A percentile compares a stretch with the other conserved stretches of the same genome.
phyloP scores from a whole-genome alignment of 2,888 invertebrate species.

The Drosophila suboccidentalis region DNA sequence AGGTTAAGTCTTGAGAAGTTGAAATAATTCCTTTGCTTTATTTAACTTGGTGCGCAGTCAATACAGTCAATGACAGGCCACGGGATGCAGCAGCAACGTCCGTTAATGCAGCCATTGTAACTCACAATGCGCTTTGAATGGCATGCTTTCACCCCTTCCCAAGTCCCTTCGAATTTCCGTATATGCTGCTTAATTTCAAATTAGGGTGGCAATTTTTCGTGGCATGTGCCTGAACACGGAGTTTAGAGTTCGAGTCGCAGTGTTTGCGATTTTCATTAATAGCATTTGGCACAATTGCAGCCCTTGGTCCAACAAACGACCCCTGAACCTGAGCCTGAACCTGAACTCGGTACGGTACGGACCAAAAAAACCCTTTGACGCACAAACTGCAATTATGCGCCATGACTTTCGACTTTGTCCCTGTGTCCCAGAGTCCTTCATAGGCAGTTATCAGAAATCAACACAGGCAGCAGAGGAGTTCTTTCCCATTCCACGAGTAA shows the following conservation, averaged over 20 bases:
- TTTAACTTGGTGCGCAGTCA: constrained; percentile 32
- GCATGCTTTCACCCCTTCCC: constrained; percentile 22
- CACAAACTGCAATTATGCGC: constrained; percentile 68
- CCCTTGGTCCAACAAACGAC: constrained; percentile 25
- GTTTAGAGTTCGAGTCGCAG: constrained; percentile 12
- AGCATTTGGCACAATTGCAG: constrained; percentile 69
- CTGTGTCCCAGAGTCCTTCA: not conserved
- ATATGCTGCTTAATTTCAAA: constrained; percentile 65
- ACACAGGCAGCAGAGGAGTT: constrained; percentile 24
- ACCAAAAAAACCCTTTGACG: constrained; percentile 46
- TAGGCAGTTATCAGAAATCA: constrained; percentile 60
- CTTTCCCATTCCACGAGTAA: not conserved
- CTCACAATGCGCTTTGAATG: constrained; percentile 47
- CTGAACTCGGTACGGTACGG: not conserved
- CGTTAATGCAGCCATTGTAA: constrained; percentile 40
- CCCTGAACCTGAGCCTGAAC: not conserved
- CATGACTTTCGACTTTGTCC: constrained; percentile 56
- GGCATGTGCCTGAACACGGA: constrained; percentile 54
- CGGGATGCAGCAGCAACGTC: constrained; percentile 16
- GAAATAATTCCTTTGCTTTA: constrained; percentile 46
- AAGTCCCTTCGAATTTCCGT: not conserved
- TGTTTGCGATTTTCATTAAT: constrained; percentile 78
- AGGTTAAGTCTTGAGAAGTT: constrained; percentile 12
- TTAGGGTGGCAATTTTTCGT: constrained; percentile 72
- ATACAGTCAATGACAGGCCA: not conserved